Base-by-base conservation (phyloP, 1,140 invertebrate species). In the Ceratosolen fusciceps region DNA sequence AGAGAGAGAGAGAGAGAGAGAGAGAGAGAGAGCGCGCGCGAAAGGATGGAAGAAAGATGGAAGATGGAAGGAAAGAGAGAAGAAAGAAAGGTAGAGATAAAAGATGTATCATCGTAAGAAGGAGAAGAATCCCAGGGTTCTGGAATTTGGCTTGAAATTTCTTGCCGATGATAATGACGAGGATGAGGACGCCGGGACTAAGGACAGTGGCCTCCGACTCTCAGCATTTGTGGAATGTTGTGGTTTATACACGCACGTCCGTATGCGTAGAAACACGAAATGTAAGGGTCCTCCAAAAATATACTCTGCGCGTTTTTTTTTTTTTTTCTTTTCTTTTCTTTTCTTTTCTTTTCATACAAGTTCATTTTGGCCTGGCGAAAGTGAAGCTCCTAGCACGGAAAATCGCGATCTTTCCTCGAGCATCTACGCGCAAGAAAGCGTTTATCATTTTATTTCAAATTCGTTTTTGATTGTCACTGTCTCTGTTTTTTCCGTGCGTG, bases 211-310 rank as follows among this genome's bases (percentile, higher is more conserved):
- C 37, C 67, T 70, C 56, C 12, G 5, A 43, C 43, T 67, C 24
- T 47, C 29, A 3, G n/a, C 29, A 29, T 54, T 67, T 16, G 24
- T 75, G 74, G 74, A 75, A 75, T 75, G 74, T 65, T 60, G 60
- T 16, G 26, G 19, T 65, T 19, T 74, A n/a, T 37, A 26, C 37
- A 60, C 54, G 56, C 56, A 74, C 54, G n/a, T 24, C 34, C n/a
- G 39, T 74, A 47, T 74, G 16, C n/a, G 39, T 58, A 16, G 37
- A 49, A 74, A 58, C n/a, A 54, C 43, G 43, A 29, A 60, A 60
- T 60, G 2, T 74, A 74, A 43, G 56, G 56, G 12, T 74, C 2
- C 24, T 74, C 39, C 56, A n/a, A 74, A 74, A 74, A 74, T 60
- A 58, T 74, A 49, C 67, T 70, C 34, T 70, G 39, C 47, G 43